Base-by-base conservation (phyloP, 2,113 vertebrate species). In the Oxygymnocypris stewartii region DNA sequence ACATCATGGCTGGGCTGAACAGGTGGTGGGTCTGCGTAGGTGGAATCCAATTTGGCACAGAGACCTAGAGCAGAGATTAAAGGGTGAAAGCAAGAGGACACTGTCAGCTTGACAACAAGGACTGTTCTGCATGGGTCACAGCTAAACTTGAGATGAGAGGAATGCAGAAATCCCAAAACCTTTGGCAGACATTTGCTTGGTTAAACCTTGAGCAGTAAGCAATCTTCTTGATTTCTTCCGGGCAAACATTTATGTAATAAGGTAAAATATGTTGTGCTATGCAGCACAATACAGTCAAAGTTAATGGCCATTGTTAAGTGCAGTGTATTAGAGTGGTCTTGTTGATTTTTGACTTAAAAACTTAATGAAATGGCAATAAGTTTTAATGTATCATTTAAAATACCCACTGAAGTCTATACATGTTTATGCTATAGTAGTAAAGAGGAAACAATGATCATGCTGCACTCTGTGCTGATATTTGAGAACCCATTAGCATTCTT, bases 21-120 rank as follows among this genome's bases (percentile, higher is more conserved):
- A 90, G 89, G 89, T 90, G 89, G 87, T 79, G 85, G 75, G 79
- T 88, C 87, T 87, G 79, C 77, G 75, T 85, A 90, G 89, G 87
- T 87, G 79, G 89, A 90, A 90, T 87, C 87, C 87, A 88, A 90
- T 90, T 88, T 90, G 89, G 89, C 89, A 86, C 79, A 79, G 84
- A 88, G 85, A 88, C 89, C 87, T 86, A 67, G 44, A 90, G 87
- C 87, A 85, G 86, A 90, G 89, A 90, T 90, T 90, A 90, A 90
- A 90, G 89, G 87, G 87, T 85, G 89, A 88, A 88, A 90, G 84
- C 87, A 87, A 88, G 89, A 87, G 79, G 87, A 88, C 86, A 88
- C 78, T 88, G 89, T 87, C 86, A 87, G 86, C 87, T 84, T 84
- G 86, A 90, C 75, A 79, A 87, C 59, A 61, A 88, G 75, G 84